Conservation (phyloP, 1,140 invertebrate species). For the Lethrus apterus region DNA sequence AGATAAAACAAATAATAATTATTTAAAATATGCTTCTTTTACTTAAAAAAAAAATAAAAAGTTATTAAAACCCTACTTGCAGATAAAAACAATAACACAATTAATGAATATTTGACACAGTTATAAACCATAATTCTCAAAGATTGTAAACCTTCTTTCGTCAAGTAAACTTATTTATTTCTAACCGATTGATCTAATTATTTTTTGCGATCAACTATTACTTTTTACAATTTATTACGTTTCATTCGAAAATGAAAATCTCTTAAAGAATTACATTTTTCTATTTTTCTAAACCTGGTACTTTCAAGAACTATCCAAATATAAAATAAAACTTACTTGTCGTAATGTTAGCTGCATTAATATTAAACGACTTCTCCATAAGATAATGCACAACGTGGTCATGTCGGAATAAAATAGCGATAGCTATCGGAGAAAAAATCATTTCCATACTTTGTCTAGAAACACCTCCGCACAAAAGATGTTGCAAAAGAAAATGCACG, state of each 20-base stretch:
- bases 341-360: constrained; percentile 23
- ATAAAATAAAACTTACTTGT: constrained; percentile 26
- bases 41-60: too few relatives aligned
- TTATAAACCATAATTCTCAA: too few relatives aligned
- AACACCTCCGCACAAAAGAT: constrained; percentile 32
- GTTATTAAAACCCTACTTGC: too few relatives aligned
- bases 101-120: too few relatives aligned
- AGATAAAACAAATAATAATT: too few relatives aligned
- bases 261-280: constrained; percentile 1
- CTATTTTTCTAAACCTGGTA: neutral
- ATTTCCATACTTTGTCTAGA: constrained; percentile 30
- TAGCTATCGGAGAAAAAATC: constrained; percentile 28
- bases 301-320: constrained; percentile 9
- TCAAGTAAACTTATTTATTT: neutral
- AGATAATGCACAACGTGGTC: constrained; percentile 28
- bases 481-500: constrained; percentile 25
- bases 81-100: too few relatives aligned
- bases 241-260: neutral
- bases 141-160: constrained; percentile 12
- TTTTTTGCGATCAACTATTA: too few relatives aligned
- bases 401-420: constrained; percentile 32
- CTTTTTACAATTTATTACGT: neutral
- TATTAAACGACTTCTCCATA: constrained; percentile 27
- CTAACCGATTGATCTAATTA: too few relatives aligned
- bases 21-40: too few relatives aligned